A percentile compares a stretch with the other conserved stretches of the same genome.
phyloP scores from a whole-genome alignment of 2,888 invertebrate species.

The Ommatoiulus sabulosus region DNA sequence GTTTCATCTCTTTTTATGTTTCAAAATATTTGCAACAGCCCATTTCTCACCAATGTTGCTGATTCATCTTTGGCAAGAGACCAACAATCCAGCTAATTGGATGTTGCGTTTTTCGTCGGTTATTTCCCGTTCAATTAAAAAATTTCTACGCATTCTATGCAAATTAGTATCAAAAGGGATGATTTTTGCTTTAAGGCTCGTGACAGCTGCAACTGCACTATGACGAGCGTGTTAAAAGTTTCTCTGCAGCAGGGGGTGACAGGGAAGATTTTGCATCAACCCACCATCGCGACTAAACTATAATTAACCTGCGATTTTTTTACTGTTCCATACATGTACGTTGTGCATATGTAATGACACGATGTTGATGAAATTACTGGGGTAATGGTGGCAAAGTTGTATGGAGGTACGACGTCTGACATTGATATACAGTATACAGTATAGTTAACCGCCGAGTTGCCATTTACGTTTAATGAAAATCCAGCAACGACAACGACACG shows the following conservation, averaged over 20 bases:
- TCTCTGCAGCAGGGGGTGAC: background rate
- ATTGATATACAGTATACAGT: too few species aligned
- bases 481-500: too few species aligned
- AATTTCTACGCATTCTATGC: background rate
- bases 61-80: slow-evolving; percentile 16
- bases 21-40: background rate
- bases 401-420: too few species aligned
- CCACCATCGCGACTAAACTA: too few species aligned
- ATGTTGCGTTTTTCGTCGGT: background rate
- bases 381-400: too few species aligned
- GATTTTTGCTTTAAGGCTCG: background rate
- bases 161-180: background rate
- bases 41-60: background rate
- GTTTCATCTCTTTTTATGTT: background rate
- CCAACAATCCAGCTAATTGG: slow-evolving; percentile 5
- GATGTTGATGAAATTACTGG: too few species aligned
- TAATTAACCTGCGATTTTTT: too few species aligned
- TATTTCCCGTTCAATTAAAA: background rate
- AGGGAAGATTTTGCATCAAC: too few species aligned
- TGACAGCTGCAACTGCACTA: background rate
- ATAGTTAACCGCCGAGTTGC: too few species aligned
- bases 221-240: background rate
- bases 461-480: too few species aligned
- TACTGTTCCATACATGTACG: too few species aligned
- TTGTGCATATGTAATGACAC: too few species aligned